These are phyloP conservation scores for Hemicentrotus pulcherrimus DNA, from an alignment of 35 echinoderm and acorn worm genomes.

Conservation along the genomic window DNA sequence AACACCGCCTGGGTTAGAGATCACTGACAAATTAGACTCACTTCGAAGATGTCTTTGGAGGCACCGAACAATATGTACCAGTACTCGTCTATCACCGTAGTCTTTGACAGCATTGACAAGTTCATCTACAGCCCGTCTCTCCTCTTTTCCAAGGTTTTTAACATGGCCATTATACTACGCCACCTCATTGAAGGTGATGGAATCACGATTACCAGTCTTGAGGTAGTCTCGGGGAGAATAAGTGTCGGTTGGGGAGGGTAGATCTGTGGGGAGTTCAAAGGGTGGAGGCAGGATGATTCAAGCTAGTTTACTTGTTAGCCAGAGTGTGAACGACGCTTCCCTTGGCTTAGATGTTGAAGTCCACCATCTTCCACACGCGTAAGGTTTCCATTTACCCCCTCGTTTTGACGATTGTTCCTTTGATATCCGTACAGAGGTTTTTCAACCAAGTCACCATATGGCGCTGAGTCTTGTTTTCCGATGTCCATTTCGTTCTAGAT, in stretches of 20 bases:
- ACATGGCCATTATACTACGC: not conserved
- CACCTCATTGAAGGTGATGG: not conserved
- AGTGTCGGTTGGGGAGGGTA: not conserved
- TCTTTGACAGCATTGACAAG: not conserved
- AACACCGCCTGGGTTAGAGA: constrained; percentile 10
- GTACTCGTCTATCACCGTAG: not conserved
- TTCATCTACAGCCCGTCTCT: not conserved
- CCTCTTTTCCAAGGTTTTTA: not conserved
- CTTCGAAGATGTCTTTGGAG: not conserved
- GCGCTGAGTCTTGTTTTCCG: too few relatives aligned
- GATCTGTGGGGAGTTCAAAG: not conserved
- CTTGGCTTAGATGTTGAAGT: too few relatives aligned
- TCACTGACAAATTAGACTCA: not conserved
- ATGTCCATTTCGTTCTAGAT: too few relatives aligned
- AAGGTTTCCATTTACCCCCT: too few relatives aligned
- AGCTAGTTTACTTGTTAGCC: too few relatives aligned
- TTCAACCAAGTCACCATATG: too few relatives aligned
- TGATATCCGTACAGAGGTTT: too few relatives aligned
- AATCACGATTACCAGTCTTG: not conserved
- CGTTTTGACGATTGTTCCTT: too few relatives aligned
- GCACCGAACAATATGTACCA: not conserved
- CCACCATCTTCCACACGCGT: too few relatives aligned
- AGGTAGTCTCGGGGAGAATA: constrained; percentile 23
- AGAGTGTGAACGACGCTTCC: too few relatives aligned
- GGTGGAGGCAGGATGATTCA: not conserved